A percentile compares a stretch with the other conserved stretches of the same genome.
phyloP scores from a whole-genome alignment of 2,888 invertebrate genomes.

The Calliscelio sp. region DNA sequence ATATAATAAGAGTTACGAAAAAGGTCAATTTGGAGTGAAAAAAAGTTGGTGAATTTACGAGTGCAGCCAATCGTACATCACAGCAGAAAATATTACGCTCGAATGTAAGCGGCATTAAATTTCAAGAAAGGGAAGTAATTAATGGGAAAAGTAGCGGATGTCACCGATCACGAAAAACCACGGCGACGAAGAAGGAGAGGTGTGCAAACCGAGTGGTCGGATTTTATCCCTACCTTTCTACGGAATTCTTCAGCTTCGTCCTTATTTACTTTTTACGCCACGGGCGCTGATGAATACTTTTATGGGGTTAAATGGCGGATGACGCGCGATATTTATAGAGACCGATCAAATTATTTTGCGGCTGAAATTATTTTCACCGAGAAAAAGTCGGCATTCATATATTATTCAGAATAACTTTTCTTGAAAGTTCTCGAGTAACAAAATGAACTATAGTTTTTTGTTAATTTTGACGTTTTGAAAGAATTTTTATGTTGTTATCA shows the following conservation, averaged over 20 bases:
- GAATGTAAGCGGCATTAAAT: constrained; percentile 20
- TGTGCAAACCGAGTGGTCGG: constrained; percentile 5
- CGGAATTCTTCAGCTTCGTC: constrained; percentile 16
- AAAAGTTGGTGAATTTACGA: too few relatives aligned
- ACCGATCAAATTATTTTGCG: constrained; percentile 17
- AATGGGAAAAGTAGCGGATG: constrained; percentile 50
- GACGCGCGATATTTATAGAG: constrained; percentile 34
- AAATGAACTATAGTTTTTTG: too few relatives aligned
- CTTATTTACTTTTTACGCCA: constrained; percentile 45
- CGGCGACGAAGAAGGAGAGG: constrained; percentile 29
- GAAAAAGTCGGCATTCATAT: too few relatives aligned
- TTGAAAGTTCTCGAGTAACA: too few relatives aligned
- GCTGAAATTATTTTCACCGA: not conserved
- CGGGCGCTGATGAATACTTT: constrained; percentile 49
- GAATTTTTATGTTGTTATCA: too few relatives aligned
- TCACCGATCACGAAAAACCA: constrained; percentile 47
- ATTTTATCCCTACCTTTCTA: constrained; percentile 9
- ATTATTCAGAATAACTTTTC: too few relatives aligned
- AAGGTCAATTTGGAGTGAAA: too few relatives aligned
- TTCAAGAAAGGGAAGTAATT: constrained; percentile 43
- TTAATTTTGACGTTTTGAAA: too few relatives aligned
- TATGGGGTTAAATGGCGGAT: constrained; percentile 49
- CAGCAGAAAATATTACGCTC: constrained; percentile 9
- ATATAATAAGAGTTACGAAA: too few relatives aligned
- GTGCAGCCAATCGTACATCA: constrained; percentile 4